Evolutionary conservation across 2,888 invertebrate species (phyloP), one percentile per base, ranked within the genome.

Genomic region (Gandaritis pyraliata): DNA sequence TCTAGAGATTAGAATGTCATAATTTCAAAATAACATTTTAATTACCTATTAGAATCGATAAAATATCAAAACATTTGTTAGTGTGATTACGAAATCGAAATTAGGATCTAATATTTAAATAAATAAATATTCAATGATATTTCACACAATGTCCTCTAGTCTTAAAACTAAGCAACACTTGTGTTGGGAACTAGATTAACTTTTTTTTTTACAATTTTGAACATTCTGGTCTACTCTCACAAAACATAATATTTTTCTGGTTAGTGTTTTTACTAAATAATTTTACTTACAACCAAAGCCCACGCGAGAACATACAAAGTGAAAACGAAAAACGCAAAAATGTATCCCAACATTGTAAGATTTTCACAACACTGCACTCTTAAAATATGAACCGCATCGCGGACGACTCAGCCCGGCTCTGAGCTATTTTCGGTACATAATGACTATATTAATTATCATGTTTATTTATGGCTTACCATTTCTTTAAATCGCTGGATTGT

Each of bases 381-480:
- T 30, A 64, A 33, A 36, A 13, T 60, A 2, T 57, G 13, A 57
- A 53, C 55, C 55, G 33, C 64, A 66, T 68, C 58, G 55, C 60
- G 41, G 53, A 58, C 64, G 36, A 23, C 8, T 47, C 36, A 46
- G 43, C 49, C 29, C 67, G 36, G 38, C 56, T 59, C 57, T 58
- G 64, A 62, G 59, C 59, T 56, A 33, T 36, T 57, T 57, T 58
- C 41, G 38, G 54, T 64, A n/a, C n/a, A n/a, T n/a, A 61, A 62
- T 64, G 52, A 62, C 45, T 48, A 64, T 29, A 58, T 54, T 82
- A 77, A 76, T 64, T 69, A 73, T 66, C 68, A 70, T 77, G 80
- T 75, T 70, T 70, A 72, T 75, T 76, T 75, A 82, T 79, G 71
- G 81, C 88, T 86, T 76, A 90, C 90, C 88, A 86, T 88, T 89